Base-by-base conservation (phyloP, 2,888 invertebrate genomes). In the Leptopilina syphax region DNA sequence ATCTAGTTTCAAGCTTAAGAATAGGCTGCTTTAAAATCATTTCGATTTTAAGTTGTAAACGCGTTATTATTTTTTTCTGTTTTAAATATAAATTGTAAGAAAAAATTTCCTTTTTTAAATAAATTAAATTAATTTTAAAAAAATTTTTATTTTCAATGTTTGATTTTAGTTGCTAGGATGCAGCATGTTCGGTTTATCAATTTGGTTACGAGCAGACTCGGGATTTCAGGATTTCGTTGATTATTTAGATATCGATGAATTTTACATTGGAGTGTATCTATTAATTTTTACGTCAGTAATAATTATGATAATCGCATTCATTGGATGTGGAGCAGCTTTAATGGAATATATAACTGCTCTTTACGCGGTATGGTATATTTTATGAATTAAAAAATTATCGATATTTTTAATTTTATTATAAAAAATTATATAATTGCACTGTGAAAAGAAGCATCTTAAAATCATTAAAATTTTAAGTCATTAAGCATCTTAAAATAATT, bases 191-290 rank as follows among this genome's bases (percentile, higher is more conserved):
- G 96, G 95, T 0, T 92, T 97, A 12, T 95, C 96, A 81, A 93
- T 97, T 77, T 97, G 97, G 97, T 93, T 97, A 84, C 94, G 96
- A 85, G 94, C 96, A 79, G 97, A 98, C 88, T 95, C 95, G 0
- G 96, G 96, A 4, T 96, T 97, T 89, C 95, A 95, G 88, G 96
- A 97, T 87, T 97, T 96, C 96, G 94, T 97, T 85, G 93, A 93
- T 70, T 95, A 95, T 81, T 92, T 98, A 82, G 94, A 96, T 80
- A 95, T 97, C 67, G 93, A 95, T 83, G 94, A 95, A 81, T 97
- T 96, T 92, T 97, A 97, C 93, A 96, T 95, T 82, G 98, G 97
- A 1, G 93, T 96, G 86, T 98, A 97, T 91, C 94, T 98, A 82
- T 93, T 97, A 82, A 95, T 98, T 79, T 93, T 95, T 76, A 94